Conservation (phyloP, 2,113 vertebrate genomes). For the Pelmatolapia mariae region DNA sequence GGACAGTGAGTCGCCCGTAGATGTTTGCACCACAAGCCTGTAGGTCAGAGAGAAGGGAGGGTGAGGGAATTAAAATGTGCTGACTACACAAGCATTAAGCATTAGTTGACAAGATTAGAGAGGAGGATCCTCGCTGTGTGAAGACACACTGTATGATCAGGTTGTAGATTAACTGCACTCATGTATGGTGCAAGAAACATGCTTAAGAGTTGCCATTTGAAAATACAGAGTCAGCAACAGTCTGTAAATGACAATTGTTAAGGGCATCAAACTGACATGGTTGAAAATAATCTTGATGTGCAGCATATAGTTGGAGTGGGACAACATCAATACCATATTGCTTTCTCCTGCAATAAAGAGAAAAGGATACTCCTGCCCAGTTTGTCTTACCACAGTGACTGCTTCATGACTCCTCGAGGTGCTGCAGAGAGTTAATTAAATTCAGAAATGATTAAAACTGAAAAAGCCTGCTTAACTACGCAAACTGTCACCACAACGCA, state of each 20-base stretch:
- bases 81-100: constrained; percentile 50
- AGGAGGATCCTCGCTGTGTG: not conserved
- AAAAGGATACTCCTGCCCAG: not conserved
- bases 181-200: not conserved
- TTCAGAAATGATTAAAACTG: not conserved
- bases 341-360: not conserved
- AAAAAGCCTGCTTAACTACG: not conserved
- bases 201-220: not conserved
- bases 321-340: not conserved
- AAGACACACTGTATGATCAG: constrained; percentile 30
- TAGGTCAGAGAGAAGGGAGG: constrained; percentile 47
- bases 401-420: not conserved
- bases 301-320: not conserved
- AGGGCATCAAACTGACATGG: not conserved
- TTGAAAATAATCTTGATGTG: not conserved
- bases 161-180: not conserved
- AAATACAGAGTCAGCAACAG: not conserved
- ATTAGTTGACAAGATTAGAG: constrained; percentile 65
- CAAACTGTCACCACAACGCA: not conserved
- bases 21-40: constrained; percentile 25
- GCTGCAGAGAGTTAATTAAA: not conserved
- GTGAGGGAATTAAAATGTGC: constrained; percentile 59
- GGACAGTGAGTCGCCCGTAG: not conserved
- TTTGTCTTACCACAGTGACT: not conserved
- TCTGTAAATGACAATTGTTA: not conserved